Conservation (phyloP, 2,888 invertebrate genomes). For the Tachina fera region DNA sequence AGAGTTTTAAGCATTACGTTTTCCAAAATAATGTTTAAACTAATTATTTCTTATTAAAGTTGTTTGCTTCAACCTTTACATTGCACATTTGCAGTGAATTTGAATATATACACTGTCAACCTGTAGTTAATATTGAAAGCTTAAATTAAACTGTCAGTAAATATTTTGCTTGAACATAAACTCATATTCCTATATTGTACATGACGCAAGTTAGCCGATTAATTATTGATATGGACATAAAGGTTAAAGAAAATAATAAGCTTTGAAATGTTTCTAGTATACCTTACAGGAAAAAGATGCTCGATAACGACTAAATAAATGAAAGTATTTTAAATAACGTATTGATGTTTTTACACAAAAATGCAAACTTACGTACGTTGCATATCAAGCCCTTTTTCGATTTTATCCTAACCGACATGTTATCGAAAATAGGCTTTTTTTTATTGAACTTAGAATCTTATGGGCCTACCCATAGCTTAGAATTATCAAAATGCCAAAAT, state of each 20-base stretch:
- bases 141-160: conserved; percentile 6
- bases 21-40: not conserved
- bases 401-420: too few relatives aligned
- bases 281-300: not conserved
- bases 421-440: too few relatives aligned
- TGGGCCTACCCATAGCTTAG: too few relatives aligned
- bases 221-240: not conserved
- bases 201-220: not conserved
- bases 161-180: conserved; percentile 10
- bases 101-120: not conserved
- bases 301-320: conserved; percentile 2
- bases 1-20: too few relatives aligned
- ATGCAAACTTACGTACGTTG: too few relatives aligned
- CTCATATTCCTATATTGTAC: not conserved
- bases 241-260: not conserved
- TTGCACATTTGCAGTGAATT: not conserved
- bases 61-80: too few relatives aligned
- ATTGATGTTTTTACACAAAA: too few relatives aligned
- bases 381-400: too few relatives aligned
- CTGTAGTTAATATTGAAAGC: not conserved
- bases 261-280: not conserved
- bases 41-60: too few relatives aligned
- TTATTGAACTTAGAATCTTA: too few relatives aligned
- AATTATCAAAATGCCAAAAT: too few relatives aligned
- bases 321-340: conserved; percentile 16